Evolutionary conservation across 35 echinoderm and acorn worm species (phyloP), one percentile per base, ranked within the genome.

Genomic region (Lytechinus pictus): DNA sequence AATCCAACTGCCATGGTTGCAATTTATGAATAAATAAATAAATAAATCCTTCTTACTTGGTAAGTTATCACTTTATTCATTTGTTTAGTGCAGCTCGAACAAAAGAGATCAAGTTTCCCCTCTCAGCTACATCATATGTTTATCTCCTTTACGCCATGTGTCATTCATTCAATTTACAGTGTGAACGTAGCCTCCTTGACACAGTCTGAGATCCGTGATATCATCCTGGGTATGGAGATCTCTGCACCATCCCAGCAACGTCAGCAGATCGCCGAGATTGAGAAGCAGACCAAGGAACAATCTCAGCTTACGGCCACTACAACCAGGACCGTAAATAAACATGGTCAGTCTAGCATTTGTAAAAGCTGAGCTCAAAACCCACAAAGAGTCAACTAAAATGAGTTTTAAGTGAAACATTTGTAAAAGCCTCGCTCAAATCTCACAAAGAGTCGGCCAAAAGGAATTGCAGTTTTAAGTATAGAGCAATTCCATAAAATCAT

Each of bases 191-290:
- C 98, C 92, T 99, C 98, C 61, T 71, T 99, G 94, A 99, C 98
- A 19, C 98, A 99, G 92, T 99, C 98, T 94, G 98, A 99, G 95
- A 99, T 99, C 92, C 95, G 98, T n/a, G 98, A 99, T 92, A 99
- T 99, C 96, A 99, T 99, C 95, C 87, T 99, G n/a, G 98, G 98
- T 55, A 99, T 99, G 98, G 98, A 99, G 96, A 99, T 99, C 54
- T 99, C 98, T 9, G 98, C 98, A 5, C 98, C 98, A 53, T 99
- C 98, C 13, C 98, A 99, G 91, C 98, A 99, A 95, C 97, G 98
- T 87, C 98, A 99, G 89, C 98, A 99, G 96, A 99, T 99, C 91
- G 98, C 98, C 5, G 98, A 99, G 91, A 99, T 99, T 88, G 98
- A 99, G 97, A 99, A 99, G 52, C 98, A 99, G 95, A 99, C 98